Base-by-base conservation (phyloP, 1,140 invertebrate genomes). In the Himalopsyche phryganea region DNA sequence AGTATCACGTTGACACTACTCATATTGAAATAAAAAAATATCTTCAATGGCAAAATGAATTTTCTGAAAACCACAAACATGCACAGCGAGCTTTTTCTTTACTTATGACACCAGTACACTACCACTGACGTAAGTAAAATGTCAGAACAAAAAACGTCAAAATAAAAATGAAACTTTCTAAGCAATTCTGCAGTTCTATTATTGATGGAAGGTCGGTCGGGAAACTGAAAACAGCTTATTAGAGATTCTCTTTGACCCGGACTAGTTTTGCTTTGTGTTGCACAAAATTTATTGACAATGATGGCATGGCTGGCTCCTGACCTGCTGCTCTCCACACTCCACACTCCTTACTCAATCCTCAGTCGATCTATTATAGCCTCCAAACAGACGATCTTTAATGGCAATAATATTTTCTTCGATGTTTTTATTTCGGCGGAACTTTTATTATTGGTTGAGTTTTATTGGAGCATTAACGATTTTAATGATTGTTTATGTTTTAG, bases 231-330 rank as follows among this genome's bases (percentile, higher is more conserved):
- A 33, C 23, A 15, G 11, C 50, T 42, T 52, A 52, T 52, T 42
- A 52, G 10, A 35, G 40, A 52, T 52, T 52, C 50, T 15, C 50
- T 52, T 52, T 52, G 50, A 52, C 11, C 36, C 19, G 14, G n/a
- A 13, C 28, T 18, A 15, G 19, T 23, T 15, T 35, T 42, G 50
- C 40, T 52, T 52, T 52, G 36, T 44, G 50, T 38, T 42, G 50
- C 38, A 28, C 38, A 52, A 52, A 52, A 52, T 52, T 52, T 52
- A 52, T 52, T 20, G 38, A 52, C 11, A 42, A 42, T 52, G 50
- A 52, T 38, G 40, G 23, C 23, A 52, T 38, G 17, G 15, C 11
- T 41, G 40, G 17, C 40, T 14, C 3, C 13, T 14, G 40, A 18
- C 13, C 35, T 9, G 35, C n/a, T n/a, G n/a, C 9, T 36, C n/a